Evolutionary conservation across 2,888 invertebrate genomes (phyloP).

Genomic region (Oscheius sp.): DNA sequence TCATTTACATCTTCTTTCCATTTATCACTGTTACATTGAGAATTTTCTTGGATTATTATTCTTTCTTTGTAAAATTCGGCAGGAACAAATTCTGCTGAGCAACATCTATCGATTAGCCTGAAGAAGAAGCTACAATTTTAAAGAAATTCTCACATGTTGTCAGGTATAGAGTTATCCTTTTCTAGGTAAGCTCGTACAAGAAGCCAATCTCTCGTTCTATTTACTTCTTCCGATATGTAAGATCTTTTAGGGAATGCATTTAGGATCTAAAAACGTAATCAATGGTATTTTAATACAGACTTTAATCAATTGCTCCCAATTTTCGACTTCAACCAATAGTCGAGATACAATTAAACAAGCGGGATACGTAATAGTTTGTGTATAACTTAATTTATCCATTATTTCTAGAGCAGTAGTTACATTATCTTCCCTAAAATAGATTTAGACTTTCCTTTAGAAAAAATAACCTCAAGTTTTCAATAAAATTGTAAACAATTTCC

Average conservation of each 20-base stretch:
- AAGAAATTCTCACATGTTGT: conserved; percentile 1
- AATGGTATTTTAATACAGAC: neutral
- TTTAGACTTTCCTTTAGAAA: neutral
- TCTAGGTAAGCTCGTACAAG: conserved; percentile 2
- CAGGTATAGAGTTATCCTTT: neutral
- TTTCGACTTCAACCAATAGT: conserved; percentile 39
- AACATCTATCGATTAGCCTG: conserved; percentile 14
- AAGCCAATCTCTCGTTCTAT: conserved; percentile 3
- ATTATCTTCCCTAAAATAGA: conserved; percentile 32
- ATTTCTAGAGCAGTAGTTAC: conserved; percentile 35
- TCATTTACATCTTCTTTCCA: neutral
- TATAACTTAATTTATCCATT: conserved; percentile 22
- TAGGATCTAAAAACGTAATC: neutral
- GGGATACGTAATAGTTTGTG: conserved; percentile 34
- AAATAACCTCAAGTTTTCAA: neutral
- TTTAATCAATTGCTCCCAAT: conserved; percentile 38
- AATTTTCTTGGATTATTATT: neutral
- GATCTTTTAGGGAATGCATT: neutral
- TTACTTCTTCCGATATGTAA: neutral
- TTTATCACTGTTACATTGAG: neutral
- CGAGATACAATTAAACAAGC: conserved; percentile 35
- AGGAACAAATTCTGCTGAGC: neutral
- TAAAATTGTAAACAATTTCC: neutral
- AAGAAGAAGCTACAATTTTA: too few species aligned
- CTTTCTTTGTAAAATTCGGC: neutral